A percentile compares a stretch with the other conserved stretches of the same genome.
Conservation (phyloP, 37 sponge, comb jelly and placozoan genomes). For the Chondrilla cf. caribensis region DNA sequence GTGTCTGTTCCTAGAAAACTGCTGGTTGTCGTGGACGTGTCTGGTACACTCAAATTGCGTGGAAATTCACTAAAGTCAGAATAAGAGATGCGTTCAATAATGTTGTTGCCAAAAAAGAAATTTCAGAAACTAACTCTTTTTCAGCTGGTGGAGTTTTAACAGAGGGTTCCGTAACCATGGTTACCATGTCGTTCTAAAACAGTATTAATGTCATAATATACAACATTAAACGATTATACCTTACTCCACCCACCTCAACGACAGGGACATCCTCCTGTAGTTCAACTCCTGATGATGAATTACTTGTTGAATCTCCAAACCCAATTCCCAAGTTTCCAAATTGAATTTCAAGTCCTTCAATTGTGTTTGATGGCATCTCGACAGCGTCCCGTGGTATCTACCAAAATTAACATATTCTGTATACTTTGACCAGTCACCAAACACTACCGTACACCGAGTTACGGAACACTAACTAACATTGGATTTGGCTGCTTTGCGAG, state of each 20-base stretch:
- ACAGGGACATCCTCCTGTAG: neutral
- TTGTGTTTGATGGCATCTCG: slow-evolving; percentile 15
- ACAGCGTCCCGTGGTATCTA: slow-evolving; percentile 21
- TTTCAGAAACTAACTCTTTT: slow-evolving; percentile 1
- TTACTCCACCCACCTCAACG: too few relatives aligned
- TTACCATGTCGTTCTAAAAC: too few relatives aligned
- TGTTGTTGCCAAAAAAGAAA: neutral
- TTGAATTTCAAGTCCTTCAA: slow-evolving; percentile 14
- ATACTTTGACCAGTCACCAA: neutral
- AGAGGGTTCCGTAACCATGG: too few relatives aligned
- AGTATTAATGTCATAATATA: too few relatives aligned
- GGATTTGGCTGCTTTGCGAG: neutral
- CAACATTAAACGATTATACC: too few relatives aligned
- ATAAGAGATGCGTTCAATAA: neutral
- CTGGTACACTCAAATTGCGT: neutral
- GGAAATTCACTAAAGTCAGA: slow-evolving; percentile 16
- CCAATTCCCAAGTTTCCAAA: slow-evolving; percentile 27
- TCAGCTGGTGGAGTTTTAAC: neutral
- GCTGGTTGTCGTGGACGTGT: neutral
- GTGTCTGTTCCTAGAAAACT: neutral
- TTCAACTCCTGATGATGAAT: neutral
- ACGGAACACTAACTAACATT: neutral
- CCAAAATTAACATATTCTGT: too few relatives aligned
- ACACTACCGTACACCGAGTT: neutral
- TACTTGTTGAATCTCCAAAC: slow-evolving; percentile 5